Percentiles rank a stretch among this genome's conserved stretches.
These are phyloP conservation scores for Phylloscopus trochilus DNA, from an alignment of 2,113 vertebrate species.

Conservation along the genomic window DNA sequence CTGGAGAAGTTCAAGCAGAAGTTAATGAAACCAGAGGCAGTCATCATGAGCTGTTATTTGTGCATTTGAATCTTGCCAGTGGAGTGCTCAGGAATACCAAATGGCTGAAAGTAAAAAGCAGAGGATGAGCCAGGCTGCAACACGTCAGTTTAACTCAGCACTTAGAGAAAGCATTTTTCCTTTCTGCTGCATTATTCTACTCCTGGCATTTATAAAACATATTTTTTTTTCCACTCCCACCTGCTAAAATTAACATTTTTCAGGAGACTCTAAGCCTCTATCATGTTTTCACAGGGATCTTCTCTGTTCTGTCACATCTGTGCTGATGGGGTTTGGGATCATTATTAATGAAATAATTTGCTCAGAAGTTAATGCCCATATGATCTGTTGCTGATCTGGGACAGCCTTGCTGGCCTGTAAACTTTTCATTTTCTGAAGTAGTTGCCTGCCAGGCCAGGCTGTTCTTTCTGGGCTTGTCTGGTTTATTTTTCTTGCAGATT, in stretches of 20 bases:
- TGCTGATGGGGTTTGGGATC: background rate
- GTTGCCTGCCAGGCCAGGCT: background rate
- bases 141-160: slow-evolving; percentile 40
- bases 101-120: slow-evolving; percentile 66
- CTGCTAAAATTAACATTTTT: background rate
- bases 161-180: slow-evolving; percentile 18
- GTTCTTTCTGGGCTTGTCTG: background rate
- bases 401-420: background rate
- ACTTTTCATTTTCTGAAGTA: background rate
- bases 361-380: fast-evolving
- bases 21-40: slow-evolving; percentile 72
- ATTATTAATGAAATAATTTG: background rate
- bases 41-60: slow-evolving; percentile 69
- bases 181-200: slow-evolving; percentile 7
- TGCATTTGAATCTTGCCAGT: slow-evolving; percentile 64
- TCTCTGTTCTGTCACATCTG: background rate
- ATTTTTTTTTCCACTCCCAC: fast-evolving
- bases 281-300: background rate
- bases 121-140: slow-evolving; percentile 28
- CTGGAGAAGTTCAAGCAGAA: slow-evolving; percentile 65
- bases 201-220: background rate
- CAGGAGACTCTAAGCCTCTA: background rate
- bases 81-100: slow-evolving; percentile 62
- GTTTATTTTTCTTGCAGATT: background rate
- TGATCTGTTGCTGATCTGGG: background rate